phyloP scores from a whole-genome alignment of 2,113 vertebrate species.

The Thunnus maccoyii region DNA sequence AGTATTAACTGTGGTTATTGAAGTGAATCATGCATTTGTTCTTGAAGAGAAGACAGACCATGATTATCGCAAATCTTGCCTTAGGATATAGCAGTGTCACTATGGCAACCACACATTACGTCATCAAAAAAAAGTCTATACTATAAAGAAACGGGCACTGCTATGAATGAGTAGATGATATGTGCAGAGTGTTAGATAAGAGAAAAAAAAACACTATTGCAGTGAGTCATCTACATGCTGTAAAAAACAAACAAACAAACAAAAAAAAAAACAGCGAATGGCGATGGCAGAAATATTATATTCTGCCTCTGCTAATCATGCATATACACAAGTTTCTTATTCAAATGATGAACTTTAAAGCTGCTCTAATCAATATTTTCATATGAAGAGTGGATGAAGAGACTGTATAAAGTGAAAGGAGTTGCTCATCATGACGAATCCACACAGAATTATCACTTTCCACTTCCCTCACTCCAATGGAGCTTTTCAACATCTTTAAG shows the following conservation, averaged over 20 bases:
- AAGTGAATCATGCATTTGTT: neutral
- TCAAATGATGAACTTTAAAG: no score
- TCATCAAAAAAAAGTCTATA: neutral
- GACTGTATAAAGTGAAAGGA: no score
- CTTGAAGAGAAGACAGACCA: neutral
- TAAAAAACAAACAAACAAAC: no score
- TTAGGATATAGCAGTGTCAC: neutral
- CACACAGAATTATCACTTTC: no score
- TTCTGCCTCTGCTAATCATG: neutral
- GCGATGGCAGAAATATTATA: no score
- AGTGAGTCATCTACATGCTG: neutral
- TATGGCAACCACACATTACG: constrained; percentile 21
- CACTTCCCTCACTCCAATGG: no score
- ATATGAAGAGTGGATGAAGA: no score
- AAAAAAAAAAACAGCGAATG: neutral
- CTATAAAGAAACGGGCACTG: neutral
- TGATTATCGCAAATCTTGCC: neutral
- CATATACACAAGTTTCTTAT: no score
- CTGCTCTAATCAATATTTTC: no score
- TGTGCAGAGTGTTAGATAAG: neutral
- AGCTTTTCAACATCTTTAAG: no score
- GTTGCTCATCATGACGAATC: no score
- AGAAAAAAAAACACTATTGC: neutral
- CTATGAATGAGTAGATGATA: constrained; percentile 16
- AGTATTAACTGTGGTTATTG: neutral